A percentile compares a stretch with the other conserved stretches of the same genome.
Evolutionary conservation across 1,140 invertebrate genomes (phyloP).

Genomic region (Telenomus remus): DNA sequence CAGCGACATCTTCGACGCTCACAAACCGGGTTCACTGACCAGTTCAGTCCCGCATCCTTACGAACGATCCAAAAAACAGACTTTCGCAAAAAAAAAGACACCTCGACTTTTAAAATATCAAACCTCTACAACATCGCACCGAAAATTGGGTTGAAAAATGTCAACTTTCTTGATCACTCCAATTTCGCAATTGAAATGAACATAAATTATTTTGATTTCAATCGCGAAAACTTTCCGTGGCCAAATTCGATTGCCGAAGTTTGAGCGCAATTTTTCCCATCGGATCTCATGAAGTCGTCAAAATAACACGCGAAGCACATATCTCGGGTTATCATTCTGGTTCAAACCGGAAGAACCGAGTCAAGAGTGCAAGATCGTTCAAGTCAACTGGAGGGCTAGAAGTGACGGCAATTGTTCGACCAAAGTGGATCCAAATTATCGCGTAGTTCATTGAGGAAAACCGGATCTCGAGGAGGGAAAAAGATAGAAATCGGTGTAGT

Average conservation of each 20-base stretch:
- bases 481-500: too few relatives aligned
- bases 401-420: neutral
- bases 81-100: neutral
- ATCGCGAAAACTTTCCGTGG: too few relatives aligned
- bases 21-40: slow-evolving; percentile 54
- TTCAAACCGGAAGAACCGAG: slow-evolving; percentile 29
- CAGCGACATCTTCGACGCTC: slow-evolving; percentile 34
- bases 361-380: slow-evolving; percentile 27
- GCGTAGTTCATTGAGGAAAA: too few relatives aligned
- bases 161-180: too few relatives aligned
- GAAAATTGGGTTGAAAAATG: too few relatives aligned
- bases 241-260: too few relatives aligned
- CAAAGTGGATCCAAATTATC: too few relatives aligned
- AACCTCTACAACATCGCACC: too few relatives aligned
- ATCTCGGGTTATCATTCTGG: slow-evolving; percentile 40
- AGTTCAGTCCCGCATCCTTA: slow-evolving; percentile 33
- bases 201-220: too few relatives aligned
- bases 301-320: slow-evolving; percentile 28
- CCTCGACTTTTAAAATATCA: neutral
- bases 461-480: too few relatives aligned
- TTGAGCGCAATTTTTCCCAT: neutral
- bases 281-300: slow-evolving; percentile 9
- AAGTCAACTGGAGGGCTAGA: slow-evolving; percentile 20
- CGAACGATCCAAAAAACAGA: neutral
- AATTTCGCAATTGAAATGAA: too few relatives aligned